phyloP scores from a whole-genome alignment of 2,797 vertebrate species.

The Sphenodon punctatus region DNA sequence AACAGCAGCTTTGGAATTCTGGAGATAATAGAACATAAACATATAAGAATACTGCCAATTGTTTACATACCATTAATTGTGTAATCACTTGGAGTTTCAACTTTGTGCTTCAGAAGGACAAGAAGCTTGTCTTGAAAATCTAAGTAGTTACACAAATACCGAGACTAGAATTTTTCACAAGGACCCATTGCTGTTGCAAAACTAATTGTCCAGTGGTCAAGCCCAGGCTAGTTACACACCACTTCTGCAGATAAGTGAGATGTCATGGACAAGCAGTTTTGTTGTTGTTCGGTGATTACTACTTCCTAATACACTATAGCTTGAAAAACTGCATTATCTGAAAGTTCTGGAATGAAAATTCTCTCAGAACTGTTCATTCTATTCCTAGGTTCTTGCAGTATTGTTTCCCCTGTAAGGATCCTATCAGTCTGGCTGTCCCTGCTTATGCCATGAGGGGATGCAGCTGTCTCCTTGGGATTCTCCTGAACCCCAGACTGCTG shows the following conservation, averaged over 20 bases:
- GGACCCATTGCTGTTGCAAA: neutral
- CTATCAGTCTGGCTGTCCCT: no score
- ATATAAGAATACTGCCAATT: neutral
- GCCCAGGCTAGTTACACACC: slow-evolving; percentile 45
- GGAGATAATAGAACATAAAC: neutral
- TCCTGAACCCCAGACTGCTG: no score
- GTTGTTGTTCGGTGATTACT: neutral
- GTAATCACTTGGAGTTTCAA: slow-evolving; percentile 23
- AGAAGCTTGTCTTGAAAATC: slow-evolving; percentile 7
- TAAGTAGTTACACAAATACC: neutral
- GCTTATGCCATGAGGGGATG: no score
- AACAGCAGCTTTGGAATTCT: neutral
- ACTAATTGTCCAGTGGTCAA: slow-evolving; percentile 21
- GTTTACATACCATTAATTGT: rapidly evolving
- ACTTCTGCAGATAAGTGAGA: slow-evolving; percentile 55
- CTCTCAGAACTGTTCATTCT: neutral
- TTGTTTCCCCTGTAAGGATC: no score
- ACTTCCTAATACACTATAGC: neutral
- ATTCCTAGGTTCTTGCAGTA: neutral
- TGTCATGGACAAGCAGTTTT: slow-evolving; percentile 51
- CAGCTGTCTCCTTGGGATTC: no score
- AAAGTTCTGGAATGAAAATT: neutral
- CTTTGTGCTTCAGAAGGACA: neutral
- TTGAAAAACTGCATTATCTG: slow-evolving; percentile 1
- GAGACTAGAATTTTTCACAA: slow-evolving; percentile 42